Percentiles rank a stretch among this genome's conserved stretches.
phyloP scores from a whole-genome alignment of 2,888 invertebrate species.

The Erebia aethiops region DNA sequence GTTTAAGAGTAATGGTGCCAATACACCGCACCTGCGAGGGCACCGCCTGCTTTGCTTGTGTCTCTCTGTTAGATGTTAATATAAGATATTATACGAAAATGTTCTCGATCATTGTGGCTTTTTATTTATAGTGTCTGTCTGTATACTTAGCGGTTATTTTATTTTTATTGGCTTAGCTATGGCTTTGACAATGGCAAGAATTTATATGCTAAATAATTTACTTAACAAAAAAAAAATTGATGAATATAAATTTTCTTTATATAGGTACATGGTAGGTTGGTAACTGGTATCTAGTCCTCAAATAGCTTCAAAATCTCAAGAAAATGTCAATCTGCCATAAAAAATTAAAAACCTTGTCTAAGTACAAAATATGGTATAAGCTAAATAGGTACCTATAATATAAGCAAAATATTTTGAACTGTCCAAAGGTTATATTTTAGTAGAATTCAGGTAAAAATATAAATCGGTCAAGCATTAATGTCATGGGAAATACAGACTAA shows the following conservation, averaged over 20 bases:
- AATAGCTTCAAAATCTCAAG: not conserved
- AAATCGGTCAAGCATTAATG: too few relatives aligned
- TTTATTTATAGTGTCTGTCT: conserved; percentile 44
- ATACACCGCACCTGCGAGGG: conserved; percentile 36
- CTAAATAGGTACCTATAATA: too few relatives aligned
- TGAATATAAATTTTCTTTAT: not conserved
- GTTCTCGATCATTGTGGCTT: conserved; percentile 62
- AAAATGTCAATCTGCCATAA: not conserved
- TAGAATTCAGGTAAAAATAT: too few relatives aligned
- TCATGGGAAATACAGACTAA: too few relatives aligned
- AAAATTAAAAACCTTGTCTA: not conserved
- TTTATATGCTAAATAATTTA: not conserved
- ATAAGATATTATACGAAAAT: conserved; percentile 73
- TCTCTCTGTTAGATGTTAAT: conserved; percentile 72
- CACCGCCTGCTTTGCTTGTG: conserved; percentile 54
- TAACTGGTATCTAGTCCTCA: not conserved
- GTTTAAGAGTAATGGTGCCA: conserved; percentile 30
- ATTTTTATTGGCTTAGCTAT: conserved; percentile 9
- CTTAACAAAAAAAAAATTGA: too few relatives aligned
- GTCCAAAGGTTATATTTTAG: too few relatives aligned
- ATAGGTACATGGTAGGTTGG: not conserved
- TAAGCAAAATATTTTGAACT: too few relatives aligned
- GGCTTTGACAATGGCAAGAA: conserved; percentile 14
- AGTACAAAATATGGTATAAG: too few relatives aligned
- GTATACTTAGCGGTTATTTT: conserved; percentile 5